Percentiles rank a stretch among this genome's conserved stretches.
phyloP scores from a whole-genome alignment of 2,113 vertebrate genomes.

The Dipodomys merriami region DNA sequence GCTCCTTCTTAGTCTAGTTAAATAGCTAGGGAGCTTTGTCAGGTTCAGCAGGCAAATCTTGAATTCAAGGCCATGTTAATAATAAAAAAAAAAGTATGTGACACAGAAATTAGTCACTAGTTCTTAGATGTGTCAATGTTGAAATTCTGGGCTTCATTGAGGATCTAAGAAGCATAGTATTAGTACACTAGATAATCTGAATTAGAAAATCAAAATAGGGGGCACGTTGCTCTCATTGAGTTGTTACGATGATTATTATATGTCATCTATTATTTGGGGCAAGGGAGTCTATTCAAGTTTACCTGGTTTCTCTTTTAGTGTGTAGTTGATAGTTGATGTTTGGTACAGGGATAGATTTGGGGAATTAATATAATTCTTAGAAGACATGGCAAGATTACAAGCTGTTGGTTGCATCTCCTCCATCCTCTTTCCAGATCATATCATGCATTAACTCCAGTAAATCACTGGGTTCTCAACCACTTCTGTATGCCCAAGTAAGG shows the following conservation, averaged over 20 bases:
- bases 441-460: rapidly evolving
- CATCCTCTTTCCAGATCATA: neutral
- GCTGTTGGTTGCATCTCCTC: too few species aligned
- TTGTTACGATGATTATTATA: neutral
- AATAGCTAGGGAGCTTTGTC: neutral
- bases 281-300: neutral
- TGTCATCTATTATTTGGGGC: neutral
- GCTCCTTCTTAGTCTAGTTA: neutral
- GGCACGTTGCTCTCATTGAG: neutral
- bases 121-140: neutral
- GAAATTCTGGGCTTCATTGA: neutral
- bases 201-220: constrained; percentile 7
- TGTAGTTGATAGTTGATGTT: neutral
- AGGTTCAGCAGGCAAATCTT: neutral
- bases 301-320: neutral
- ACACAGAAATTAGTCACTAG: neutral
- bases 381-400: neutral
- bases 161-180: neutral
- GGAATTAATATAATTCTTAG: neutral
- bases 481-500: neutral
- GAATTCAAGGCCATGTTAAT: neutral
- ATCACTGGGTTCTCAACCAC: neutral
- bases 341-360: neutral
- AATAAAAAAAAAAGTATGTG: neutral
- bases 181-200: neutral